Evolutionary conservation across 53 echinoderm and acorn worm genomes (phyloP), one percentile per base, ranked within the genome.

Genomic region (Mesocentrotus franciscanus): DNA sequence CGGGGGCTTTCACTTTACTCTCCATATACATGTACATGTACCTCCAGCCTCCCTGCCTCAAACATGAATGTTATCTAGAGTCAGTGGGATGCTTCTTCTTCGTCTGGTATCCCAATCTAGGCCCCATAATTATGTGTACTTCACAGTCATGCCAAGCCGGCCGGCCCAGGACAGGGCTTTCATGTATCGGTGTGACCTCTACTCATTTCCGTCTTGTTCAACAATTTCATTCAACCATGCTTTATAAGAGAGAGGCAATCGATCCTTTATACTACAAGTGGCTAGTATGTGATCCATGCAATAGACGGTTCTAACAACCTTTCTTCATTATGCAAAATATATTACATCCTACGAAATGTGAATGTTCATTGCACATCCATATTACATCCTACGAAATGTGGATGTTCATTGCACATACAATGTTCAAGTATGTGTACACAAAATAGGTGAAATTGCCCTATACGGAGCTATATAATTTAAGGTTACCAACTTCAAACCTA

Each of bases 131-230:
- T 49, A 85, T 85, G 85, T 56, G 85, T 26, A 58, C 87, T 87
- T 87, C 87, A 85, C 85, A 57, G 87, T 58, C 87, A 87, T 87
- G 57, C 87, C 87, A 26, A 58, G 56, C 87, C n/a, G n/a, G 58
- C 64, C 49, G 49, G 49, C 49, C 49, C 64, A 64, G 64, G 64
- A 4, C 64, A 64, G 64, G 2, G 76, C 76, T 33, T 76, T 76
- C 76, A 84, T 84, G 84, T 55, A 49, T 42, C 16, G 18, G 20
- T 20, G 49, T 84, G 84, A 84, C 84, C 22, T 55, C 55, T 55
- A 49, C 84, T 8, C 42, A n/a, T 87, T 87, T 84, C 15, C 56
- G 14, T 57, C 58, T n/a, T 57, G 87, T 59, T 27, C 59, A 10
- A 87, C 1, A 58, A n/a, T 87, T 26, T 87, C 87, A 87, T 87